Evolutionary conservation across 1,140 invertebrate genomes (phyloP).

Genomic region (Tribolium madens): DNA sequence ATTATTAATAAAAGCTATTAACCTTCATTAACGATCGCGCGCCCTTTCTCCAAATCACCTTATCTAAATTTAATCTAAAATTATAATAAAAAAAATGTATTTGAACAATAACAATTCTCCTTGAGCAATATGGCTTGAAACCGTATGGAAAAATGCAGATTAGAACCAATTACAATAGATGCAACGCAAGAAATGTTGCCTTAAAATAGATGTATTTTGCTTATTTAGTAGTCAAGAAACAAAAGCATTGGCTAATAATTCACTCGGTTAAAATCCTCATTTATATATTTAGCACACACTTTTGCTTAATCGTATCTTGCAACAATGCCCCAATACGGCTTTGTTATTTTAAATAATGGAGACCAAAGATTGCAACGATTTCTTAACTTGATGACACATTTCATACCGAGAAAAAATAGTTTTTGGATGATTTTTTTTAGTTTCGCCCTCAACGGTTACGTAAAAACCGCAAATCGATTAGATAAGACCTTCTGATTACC

Average conservation of each 20-base stretch:
- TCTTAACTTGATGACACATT: slow-evolving; percentile 7
- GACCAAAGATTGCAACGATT: not conserved
- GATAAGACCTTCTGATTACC: slow-evolving; percentile 2
- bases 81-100: not conserved
- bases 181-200: not conserved
- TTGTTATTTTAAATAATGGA: slow-evolving; percentile 14
- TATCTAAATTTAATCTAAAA: not conserved
- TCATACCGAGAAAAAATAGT: not conserved
- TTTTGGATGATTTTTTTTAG: too few relatives aligned
- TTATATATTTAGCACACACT: slow-evolving; percentile 25
- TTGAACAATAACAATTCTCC: slow-evolving; percentile 3
- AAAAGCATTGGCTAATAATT: slow-evolving; percentile 4
- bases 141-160: slow-evolving; percentile 3
- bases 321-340: slow-evolving; percentile 26
- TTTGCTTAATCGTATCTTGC: slow-evolving; percentile 25
- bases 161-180: slow-evolving; percentile 3
- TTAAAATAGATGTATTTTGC: not conserved
- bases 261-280: not conserved
- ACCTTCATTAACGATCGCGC: not conserved
- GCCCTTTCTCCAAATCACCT: slow-evolving; percentile 3
- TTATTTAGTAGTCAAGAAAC: slow-evolving; percentile 11
- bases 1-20: not conserved
- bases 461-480: slow-evolving; percentile 13
- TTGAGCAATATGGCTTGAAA: not conserved
- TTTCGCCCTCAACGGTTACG: not conserved